Evolutionary conservation across 2,888 invertebrate species (phyloP).

Genomic region (Lycophotia porphyrea): DNA sequence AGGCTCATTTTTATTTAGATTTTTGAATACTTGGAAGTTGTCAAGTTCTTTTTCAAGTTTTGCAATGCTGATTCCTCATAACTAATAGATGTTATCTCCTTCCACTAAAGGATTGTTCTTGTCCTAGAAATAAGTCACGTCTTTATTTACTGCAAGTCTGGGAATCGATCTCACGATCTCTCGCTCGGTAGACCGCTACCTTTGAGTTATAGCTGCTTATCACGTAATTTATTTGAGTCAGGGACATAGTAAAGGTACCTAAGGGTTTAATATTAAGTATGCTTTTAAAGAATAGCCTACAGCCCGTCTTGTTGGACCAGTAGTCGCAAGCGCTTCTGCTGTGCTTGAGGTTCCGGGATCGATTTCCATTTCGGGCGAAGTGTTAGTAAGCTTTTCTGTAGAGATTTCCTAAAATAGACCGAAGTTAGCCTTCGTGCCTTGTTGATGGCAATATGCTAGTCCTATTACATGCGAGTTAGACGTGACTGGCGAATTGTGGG

Average conservation of each 20-base stretch:
- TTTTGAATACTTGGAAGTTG: too few species aligned
- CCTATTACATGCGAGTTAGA: not conserved
- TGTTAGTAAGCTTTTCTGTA: not conserved
- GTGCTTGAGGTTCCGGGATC: not conserved
- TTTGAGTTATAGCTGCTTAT: constrained; percentile 7
- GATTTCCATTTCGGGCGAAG: not conserved
- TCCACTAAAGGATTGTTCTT: not conserved
- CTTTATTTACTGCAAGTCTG: not conserved
- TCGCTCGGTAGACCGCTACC: not conserved
- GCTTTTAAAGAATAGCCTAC: not conserved
- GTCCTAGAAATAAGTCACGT: constrained; percentile 13
- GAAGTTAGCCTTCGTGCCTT: not conserved
- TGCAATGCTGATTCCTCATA: not conserved
- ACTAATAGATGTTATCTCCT: not conserved
- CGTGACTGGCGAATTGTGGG: not conserved
- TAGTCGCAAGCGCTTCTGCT: not conserved
- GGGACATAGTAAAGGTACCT: not conserved
- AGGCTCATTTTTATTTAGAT: too few species aligned
- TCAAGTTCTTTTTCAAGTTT: too few species aligned
- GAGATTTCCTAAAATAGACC: not conserved
- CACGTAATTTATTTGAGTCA: not conserved
- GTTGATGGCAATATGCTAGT: not conserved
- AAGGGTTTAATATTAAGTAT: not conserved
- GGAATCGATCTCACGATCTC: constrained; percentile 8
- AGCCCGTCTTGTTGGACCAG: too few species aligned